phyloP scores from a whole-genome alignment of 2,888 invertebrate species.

The Amaurobius ferox region DNA sequence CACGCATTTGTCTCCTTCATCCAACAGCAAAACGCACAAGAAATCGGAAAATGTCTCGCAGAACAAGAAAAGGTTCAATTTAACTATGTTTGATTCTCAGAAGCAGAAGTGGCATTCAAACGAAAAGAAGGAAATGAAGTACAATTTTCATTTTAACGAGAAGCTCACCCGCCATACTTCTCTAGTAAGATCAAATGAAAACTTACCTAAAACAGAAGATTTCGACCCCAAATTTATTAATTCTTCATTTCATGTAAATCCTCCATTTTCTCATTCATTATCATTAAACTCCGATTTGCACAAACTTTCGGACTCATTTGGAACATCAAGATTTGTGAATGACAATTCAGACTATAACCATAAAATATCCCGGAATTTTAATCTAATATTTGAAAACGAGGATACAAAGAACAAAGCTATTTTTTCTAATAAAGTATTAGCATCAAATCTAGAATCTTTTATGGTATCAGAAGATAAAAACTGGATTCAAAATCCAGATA shows the following conservation, averaged over 20 bases:
- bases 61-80: background rate
- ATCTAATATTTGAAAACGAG: background rate
- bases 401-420: background rate
- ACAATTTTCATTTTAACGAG: background rate
- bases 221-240: background rate
- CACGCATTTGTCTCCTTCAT: background rate
- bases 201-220: background rate
- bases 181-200: background rate
- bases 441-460: background rate
- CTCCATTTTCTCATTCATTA: no score
- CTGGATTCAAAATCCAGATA: background rate
- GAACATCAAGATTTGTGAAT: constrained; percentile 28
- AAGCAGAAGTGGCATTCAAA: background rate
- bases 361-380: background rate
- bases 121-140: background rate
- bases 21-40: background rate
- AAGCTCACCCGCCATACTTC: background rate
- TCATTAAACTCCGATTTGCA: constrained; percentile 27
- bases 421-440: background rate
- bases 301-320: constrained; percentile 30
- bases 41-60: background rate
- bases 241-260: no score
- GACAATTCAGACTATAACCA: constrained; percentile 30
- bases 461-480: constrained; percentile 1
- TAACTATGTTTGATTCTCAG: background rate